Conservation (phyloP, 1,140 invertebrate species). For the Brachionus plicatilis region DNA sequence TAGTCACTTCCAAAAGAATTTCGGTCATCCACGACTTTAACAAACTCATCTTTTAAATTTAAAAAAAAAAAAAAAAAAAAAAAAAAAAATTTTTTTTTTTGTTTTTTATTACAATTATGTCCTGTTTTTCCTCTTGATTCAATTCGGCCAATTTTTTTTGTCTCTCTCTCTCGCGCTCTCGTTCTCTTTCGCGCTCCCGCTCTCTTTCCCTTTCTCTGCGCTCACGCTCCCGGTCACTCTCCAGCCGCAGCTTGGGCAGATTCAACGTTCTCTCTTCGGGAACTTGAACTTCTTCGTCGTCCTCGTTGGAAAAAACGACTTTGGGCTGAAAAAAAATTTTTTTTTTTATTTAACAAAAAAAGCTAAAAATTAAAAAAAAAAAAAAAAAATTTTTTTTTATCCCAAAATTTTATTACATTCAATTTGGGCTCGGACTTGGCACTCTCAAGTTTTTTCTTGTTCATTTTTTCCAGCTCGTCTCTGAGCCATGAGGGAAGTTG, state of each 20-base stretch:
- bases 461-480: slow-evolving; percentile 37
- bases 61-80: not conserved
- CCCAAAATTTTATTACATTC: not conserved
- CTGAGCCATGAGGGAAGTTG: slow-evolving; percentile 20
- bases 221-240: slow-evolving; percentile 12
- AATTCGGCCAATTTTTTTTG: not conserved
- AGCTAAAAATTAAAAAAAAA: not conserved
- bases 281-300: not conserved
- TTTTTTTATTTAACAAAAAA: no score
- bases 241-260: not conserved
- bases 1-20: slow-evolving; percentile 26
- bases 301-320: not conserved
- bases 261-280: not conserved
- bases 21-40: slow-evolving; percentile 35
- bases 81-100: not conserved
- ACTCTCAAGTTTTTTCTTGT: slow-evolving; percentile 5
- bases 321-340: not conserved
- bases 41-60: not conserved
- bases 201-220: not conserved
- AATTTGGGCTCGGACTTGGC: not conserved
- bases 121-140: slow-evolving; percentile 14
- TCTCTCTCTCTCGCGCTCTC: not conserved
- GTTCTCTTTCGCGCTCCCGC: not conserved
- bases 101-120: not conserved
- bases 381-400: not conserved